Conservation (phyloP, 2,113 vertebrate genomes). For the Zosterops lateralis region DNA sequence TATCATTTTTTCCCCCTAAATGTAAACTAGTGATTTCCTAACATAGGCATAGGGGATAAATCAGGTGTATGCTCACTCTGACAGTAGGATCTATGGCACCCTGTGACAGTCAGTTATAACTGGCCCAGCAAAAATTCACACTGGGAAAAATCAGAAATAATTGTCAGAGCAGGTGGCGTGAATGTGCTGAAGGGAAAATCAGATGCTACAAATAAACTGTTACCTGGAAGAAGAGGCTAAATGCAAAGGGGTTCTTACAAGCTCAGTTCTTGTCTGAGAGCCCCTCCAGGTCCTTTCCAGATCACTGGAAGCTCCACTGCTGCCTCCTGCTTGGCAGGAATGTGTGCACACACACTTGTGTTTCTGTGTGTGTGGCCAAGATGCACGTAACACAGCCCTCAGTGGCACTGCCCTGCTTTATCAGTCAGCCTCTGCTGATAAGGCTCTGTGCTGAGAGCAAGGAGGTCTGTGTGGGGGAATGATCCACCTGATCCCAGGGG, state of each 20-base stretch:
- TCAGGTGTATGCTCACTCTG: not conserved
- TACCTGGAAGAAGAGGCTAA: not conserved
- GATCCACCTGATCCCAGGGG: not conserved
- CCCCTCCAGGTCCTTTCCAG: not conserved
- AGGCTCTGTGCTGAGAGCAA: not conserved
- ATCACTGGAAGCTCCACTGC: not conserved
- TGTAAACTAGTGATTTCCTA: not conserved
- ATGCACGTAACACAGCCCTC: not conserved
- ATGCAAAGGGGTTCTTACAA: not conserved
- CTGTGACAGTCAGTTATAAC: not conserved
- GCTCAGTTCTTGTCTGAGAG: not conserved
- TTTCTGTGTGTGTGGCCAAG: not conserved
- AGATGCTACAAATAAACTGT: not conserved
- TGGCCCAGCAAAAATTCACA: not conserved
- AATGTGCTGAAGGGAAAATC: not conserved
- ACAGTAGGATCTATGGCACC: not conserved
- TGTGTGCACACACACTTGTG: fast-evolving
- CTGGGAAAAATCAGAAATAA: not conserved
- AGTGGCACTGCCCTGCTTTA: not conserved
- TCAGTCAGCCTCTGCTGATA: not conserved
- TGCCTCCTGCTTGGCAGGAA: not conserved
- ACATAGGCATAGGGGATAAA: not conserved
- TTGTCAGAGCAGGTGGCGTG: not conserved
- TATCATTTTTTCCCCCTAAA: not conserved
- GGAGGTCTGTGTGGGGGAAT: not conserved